A percentile compares a stretch with the other conserved stretches of the same genome.
Conservation (phyloP, 2,113 vertebrate species). For the Mystacornis crossleyi region DNA sequence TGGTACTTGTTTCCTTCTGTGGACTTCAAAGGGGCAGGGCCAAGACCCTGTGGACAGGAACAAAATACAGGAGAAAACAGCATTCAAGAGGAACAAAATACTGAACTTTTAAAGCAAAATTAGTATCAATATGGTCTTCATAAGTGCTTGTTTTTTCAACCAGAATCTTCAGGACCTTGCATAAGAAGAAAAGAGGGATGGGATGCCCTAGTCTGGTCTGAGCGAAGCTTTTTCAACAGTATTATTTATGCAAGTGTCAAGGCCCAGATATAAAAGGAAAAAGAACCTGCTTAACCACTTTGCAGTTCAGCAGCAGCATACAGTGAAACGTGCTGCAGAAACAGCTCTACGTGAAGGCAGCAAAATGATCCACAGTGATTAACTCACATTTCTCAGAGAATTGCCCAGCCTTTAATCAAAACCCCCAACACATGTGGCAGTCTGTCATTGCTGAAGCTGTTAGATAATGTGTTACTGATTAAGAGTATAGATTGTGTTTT, state of each 20-base stretch:
- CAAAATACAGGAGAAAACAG: background rate
- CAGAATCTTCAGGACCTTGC: background rate
- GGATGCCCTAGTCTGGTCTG: background rate
- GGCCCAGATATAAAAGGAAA: background rate
- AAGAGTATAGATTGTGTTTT: background rate
- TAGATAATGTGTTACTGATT: conserved; percentile 15
- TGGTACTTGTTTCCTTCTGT: background rate
- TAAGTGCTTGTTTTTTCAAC: background rate
- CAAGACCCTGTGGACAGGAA: background rate
- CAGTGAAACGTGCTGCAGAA: background rate
- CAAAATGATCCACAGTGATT: background rate
- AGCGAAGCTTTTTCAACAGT: background rate
- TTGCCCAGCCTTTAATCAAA: background rate
- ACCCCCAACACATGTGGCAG: background rate
- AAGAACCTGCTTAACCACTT: background rate
- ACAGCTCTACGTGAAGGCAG: background rate
- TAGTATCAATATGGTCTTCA: background rate
- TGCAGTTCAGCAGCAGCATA: background rate
- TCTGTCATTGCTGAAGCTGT: background rate
- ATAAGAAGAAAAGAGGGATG: background rate
- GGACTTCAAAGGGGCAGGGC: background rate
- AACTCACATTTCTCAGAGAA: background rate
- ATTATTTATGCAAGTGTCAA: background rate
- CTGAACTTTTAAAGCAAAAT: background rate
- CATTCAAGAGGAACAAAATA: background rate